A percentile compares a stretch with the other conserved stretches of the same genome.
phyloP scores from a whole-genome alignment of 2,113 vertebrate species.

The Pachypanchax playfairii region DNA sequence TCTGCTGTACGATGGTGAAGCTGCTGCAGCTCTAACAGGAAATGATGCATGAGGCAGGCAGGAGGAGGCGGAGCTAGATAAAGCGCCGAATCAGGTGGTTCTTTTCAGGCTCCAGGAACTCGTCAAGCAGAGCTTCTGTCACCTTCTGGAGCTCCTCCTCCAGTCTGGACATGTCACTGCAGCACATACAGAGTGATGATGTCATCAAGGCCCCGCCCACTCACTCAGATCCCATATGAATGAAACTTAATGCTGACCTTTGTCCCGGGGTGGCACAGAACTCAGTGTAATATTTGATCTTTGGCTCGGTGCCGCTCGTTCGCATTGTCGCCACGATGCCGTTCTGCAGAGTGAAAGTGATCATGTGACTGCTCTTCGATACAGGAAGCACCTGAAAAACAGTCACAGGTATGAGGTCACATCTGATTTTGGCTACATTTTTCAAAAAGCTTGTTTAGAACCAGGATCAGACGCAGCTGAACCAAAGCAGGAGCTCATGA shows the following conservation, averaged over 20 bases:
- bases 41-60: conserved; percentile 16
- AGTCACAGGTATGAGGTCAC: background rate
- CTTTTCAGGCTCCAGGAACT: conserved; percentile 89
- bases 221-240: background rate
- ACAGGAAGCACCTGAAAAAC: conserved; percentile 86
- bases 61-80: conserved; percentile 58
- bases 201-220: conserved; percentile 9
- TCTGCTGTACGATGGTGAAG: background rate
- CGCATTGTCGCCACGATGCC: conserved; percentile 91
- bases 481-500: no score
- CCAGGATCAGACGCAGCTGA: no score
- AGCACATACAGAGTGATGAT: conserved; percentile 18
- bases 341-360: conserved; percentile 92
- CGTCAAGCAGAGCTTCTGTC: conserved; percentile 81
- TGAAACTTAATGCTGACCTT: conserved; percentile 76
- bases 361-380: conserved; percentile 92
- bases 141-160: conserved; percentile 85
- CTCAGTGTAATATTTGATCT: conserved; percentile 96
- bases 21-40: conserved; percentile 8
- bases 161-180: conserved; percentile 81
- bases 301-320: conserved; percentile 94
- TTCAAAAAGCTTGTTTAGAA: no score
- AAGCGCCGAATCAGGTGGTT: conserved; percentile 87
- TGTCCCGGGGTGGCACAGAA: conserved; percentile 84
- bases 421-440: no score